Conservation (phyloP, 2,797 vertebrate species). For the Danio tinwini region DNA sequence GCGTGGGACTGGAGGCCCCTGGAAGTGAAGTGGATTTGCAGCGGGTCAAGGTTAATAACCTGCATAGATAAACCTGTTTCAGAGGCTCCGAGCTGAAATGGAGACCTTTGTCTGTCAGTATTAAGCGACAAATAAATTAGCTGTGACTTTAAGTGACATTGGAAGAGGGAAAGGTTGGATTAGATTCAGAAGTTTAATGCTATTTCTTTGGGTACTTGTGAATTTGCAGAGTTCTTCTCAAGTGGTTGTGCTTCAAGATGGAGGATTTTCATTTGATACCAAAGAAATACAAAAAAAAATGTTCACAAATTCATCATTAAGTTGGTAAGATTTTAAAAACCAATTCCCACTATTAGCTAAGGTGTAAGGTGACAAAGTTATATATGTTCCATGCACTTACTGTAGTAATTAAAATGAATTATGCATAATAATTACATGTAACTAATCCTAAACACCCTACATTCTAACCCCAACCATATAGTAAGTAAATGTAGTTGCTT, state of each 20-base stretch:
- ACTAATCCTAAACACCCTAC: too few species aligned
- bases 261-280: not conserved
- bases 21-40: conserved; percentile 75
- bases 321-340: not conserved
- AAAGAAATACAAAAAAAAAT: not conserved
- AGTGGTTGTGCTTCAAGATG: not conserved
- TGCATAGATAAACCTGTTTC: conserved; percentile 79
- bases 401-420: too few species aligned
- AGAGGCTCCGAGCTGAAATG: conserved; percentile 74
- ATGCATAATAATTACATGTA: too few species aligned
- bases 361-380: too few species aligned
- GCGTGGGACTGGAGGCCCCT: conserved; percentile 65
- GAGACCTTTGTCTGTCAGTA: conserved; percentile 79
- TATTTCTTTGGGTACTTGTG: conserved; percentile 11
- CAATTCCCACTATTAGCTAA: too few species aligned
- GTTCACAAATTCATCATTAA: not conserved
- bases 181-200: not conserved
- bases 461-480: too few species aligned
- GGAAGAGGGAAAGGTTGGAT: conserved; percentile 59
- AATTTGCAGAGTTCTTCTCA: not conserved
- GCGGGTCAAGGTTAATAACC: conserved; percentile 86
- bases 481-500: too few species aligned
- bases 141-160: conserved; percentile 82
- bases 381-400: too few species aligned
- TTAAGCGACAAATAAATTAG: conserved; percentile 83